Conservation (phyloP, 2,797 vertebrate genomes). For the Tympanoctomys barrerae region DNA sequence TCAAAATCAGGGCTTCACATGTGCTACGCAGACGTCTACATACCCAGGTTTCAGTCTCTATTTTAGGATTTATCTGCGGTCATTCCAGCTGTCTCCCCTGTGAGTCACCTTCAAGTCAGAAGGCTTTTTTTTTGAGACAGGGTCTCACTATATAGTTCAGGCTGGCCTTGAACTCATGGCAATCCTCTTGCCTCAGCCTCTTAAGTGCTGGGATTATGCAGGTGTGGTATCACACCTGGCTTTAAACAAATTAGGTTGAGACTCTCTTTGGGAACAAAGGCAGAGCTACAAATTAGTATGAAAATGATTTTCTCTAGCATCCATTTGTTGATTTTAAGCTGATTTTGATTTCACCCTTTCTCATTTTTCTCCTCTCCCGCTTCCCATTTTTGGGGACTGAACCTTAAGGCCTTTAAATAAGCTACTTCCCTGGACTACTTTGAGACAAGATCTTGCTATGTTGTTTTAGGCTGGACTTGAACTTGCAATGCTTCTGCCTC, state of each 20-base stretch:
- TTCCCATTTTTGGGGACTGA: not conserved
- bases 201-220: not conserved
- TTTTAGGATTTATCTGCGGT: not conserved
- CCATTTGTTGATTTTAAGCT: not conserved
- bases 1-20: not conserved
- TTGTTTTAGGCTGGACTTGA: too few species aligned
- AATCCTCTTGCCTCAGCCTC: not conserved
- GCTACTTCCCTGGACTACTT: not conserved
- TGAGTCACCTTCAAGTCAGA: not conserved
- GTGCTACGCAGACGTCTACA: not conserved
- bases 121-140: not conserved
- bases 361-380: not conserved
- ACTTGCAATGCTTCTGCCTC: too few species aligned
- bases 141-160: not conserved
- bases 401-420: not conserved
- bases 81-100: not conserved
- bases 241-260: not conserved
- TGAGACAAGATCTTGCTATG: too few species aligned
- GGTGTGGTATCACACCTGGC: not conserved
- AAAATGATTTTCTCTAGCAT: not conserved
- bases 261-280: slow-evolving; percentile 32
- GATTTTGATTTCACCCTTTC: not conserved
- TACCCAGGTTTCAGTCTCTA: not conserved
- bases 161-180: not conserved
- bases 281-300: not conserved